These are phyloP conservation scores for Colletes latitarsis DNA, from an alignment of 1,140 invertebrate genomes.

Conservation along the genomic window DNA sequence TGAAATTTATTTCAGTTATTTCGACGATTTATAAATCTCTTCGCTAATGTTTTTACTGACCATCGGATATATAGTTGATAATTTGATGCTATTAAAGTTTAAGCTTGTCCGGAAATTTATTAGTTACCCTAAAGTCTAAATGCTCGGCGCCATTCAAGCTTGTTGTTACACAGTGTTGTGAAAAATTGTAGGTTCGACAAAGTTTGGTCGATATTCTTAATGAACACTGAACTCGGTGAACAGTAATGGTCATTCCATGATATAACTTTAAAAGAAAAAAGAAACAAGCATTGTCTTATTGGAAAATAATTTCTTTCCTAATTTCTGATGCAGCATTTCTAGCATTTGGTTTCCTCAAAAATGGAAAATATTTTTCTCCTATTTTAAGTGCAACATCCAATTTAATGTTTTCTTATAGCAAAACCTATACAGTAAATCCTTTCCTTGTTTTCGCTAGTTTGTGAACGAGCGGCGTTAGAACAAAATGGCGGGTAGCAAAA, in stretches of 20 bases:
- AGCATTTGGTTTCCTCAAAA: too few relatives aligned
- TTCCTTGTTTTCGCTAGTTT: too few relatives aligned
- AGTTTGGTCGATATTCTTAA: neutral
- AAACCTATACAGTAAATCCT: neutral
- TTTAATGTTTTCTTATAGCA: neutral
- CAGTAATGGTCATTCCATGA: neutral
- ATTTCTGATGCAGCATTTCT: too few relatives aligned
- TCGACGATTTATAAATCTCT: neutral
- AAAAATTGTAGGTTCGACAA: slow-evolving; percentile 20
- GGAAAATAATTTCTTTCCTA: too few relatives aligned
- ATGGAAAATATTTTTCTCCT: too few relatives aligned
- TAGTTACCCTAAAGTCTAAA: neutral
- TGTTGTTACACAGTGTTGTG: slow-evolving; percentile 26
- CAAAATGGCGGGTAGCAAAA: too few relatives aligned
- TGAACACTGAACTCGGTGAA: neutral
- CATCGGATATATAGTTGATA: too few relatives aligned
- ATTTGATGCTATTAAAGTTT: neutral
- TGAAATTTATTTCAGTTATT: neutral
- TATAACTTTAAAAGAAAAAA: too few relatives aligned
- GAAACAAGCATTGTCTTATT: too few relatives aligned
- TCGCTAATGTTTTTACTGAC: too few relatives aligned
- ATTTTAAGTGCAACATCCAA: too few relatives aligned
- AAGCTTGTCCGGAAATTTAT: slow-evolving; percentile 6
- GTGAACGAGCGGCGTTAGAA: too few relatives aligned
- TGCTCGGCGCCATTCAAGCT: slow-evolving; percentile 30